These are phyloP conservation scores for Cololabis saira DNA, from an alignment of 2,113 vertebrate species.

Conservation along the genomic window DNA sequence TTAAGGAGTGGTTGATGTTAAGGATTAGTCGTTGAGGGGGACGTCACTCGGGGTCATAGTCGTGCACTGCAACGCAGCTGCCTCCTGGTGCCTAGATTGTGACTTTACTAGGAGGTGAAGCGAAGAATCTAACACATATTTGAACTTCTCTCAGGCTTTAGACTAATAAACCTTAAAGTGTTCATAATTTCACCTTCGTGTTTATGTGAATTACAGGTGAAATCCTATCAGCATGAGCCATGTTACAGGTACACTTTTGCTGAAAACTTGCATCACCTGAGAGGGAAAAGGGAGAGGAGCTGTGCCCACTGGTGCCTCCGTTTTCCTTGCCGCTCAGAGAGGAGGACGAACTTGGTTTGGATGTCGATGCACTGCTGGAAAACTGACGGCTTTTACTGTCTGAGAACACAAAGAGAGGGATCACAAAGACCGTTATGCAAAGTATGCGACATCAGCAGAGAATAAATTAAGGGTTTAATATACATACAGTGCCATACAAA, in stretches of 20 bases:
- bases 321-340: slow-evolving; percentile 91
- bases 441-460: neutral
- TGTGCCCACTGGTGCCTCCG: slow-evolving; percentile 89
- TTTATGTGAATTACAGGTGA: too few species aligned
- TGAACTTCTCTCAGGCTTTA: too few species aligned
- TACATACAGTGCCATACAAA: too few species aligned
- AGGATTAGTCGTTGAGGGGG: too few species aligned
- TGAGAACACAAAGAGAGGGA: slow-evolving; percentile 63
- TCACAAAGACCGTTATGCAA: neutral
- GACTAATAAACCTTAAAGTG: too few species aligned
- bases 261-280: slow-evolving; percentile 83
- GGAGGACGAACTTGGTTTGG: slow-evolving; percentile 89
- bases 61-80: too few species aligned
- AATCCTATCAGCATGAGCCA: neutral
- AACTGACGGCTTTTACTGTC: slow-evolving; percentile 94
- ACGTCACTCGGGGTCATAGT: too few species aligned
- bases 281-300: slow-evolving; percentile 88
- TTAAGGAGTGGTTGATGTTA: neutral
- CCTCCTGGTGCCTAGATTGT: too few species aligned
- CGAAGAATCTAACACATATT: too few species aligned
- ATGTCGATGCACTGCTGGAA: slow-evolving; percentile 83
- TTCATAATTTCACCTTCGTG: too few species aligned
- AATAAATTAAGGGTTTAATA: neutral
- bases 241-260: neutral
- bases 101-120: too few species aligned